Conservation (phyloP, 2,888 invertebrate genomes). For the Orthonevra nobilis region DNA sequence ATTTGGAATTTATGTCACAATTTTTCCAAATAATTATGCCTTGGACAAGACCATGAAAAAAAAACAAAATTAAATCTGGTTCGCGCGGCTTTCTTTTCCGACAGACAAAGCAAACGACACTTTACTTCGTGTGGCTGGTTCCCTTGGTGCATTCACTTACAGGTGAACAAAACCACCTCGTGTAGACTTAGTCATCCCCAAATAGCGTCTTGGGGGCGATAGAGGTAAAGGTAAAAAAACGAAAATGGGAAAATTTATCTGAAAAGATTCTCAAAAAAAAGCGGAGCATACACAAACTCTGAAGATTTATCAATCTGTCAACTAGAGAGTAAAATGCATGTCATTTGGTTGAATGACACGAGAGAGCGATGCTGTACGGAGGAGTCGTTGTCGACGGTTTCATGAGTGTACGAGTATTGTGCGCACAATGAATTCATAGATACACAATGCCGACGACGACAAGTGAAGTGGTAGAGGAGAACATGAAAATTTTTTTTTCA, state of each 20-base stretch:
- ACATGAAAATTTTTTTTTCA: not conserved
- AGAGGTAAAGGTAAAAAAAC: not conserved
- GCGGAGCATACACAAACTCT: constrained; percentile 66
- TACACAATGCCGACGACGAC: constrained; percentile 38
- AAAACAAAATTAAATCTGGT: constrained; percentile 13
- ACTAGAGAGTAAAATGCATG: constrained; percentile 69
- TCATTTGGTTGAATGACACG: constrained; percentile 59
- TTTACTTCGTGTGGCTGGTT: not conserved
- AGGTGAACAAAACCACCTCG: not conserved
- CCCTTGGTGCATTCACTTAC: not conserved
- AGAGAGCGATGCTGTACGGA: no score
- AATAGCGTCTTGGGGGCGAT: not conserved
- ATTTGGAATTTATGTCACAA: constrained; percentile 49
- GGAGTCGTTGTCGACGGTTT: constrained; percentile 8
- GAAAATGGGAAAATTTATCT: constrained; percentile 40
- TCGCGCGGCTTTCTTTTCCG: constrained; percentile 38
- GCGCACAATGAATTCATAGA: constrained; percentile 32
- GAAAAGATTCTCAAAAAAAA: constrained; percentile 62
- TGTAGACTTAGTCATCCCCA: constrained; percentile 2
- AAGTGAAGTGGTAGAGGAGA: constrained; percentile 37
- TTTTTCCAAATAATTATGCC: no score
- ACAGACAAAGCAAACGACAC: constrained; percentile 15
- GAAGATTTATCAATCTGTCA: constrained; percentile 70
- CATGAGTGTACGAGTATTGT: constrained; percentile 28
- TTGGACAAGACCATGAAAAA: not conserved